These are phyloP conservation scores for Solea solea DNA, from an alignment of 2,113 vertebrate genomes.

Conservation along the genomic window DNA sequence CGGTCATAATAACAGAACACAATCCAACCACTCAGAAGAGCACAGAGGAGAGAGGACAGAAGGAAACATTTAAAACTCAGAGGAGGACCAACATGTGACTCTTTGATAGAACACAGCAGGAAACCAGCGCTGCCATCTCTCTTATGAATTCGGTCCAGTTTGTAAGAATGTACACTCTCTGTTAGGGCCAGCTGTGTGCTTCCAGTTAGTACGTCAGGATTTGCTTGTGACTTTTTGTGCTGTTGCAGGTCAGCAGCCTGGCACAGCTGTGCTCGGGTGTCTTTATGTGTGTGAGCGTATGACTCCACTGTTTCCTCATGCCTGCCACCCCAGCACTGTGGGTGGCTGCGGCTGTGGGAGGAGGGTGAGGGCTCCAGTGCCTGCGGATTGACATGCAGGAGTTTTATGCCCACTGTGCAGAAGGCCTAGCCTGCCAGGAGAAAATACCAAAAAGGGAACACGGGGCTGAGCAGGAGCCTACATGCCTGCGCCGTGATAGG, in stretches of 20 bases:
- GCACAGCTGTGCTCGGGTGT: constrained; percentile 25
- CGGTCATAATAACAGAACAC: constrained; percentile 38
- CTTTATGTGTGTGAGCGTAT: constrained; percentile 9
- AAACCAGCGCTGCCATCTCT: constrained; percentile 7
- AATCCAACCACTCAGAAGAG: constrained; percentile 45
- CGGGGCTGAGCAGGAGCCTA: constrained; percentile 46
- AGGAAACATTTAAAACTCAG: constrained; percentile 60
- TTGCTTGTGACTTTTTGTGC: constrained; percentile 9
- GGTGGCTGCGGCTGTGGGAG: constrained; percentile 55
- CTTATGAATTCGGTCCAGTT: not conserved
- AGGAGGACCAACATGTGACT: constrained; percentile 43
- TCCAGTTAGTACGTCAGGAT: constrained; percentile 2
- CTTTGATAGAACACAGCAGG: constrained; percentile 3
- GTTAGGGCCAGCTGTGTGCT: not conserved
- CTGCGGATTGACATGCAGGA: constrained; percentile 27
- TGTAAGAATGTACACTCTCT: not conserved
- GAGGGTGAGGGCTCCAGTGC: constrained; percentile 48
- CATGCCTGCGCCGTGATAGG: constrained; percentile 52
- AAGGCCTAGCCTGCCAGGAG: constrained; percentile 47
- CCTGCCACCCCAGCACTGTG: constrained; percentile 40
- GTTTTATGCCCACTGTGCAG: constrained; percentile 42
- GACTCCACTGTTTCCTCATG: not conserved
- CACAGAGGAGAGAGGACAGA: constrained; percentile 32
- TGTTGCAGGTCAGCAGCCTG: constrained; percentile 19
- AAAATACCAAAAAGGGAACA: constrained; percentile 13